These are phyloP conservation scores for Hypothenemus hampei DNA, from an alignment of 1,140 invertebrate genomes.

Conservation along the genomic window DNA sequence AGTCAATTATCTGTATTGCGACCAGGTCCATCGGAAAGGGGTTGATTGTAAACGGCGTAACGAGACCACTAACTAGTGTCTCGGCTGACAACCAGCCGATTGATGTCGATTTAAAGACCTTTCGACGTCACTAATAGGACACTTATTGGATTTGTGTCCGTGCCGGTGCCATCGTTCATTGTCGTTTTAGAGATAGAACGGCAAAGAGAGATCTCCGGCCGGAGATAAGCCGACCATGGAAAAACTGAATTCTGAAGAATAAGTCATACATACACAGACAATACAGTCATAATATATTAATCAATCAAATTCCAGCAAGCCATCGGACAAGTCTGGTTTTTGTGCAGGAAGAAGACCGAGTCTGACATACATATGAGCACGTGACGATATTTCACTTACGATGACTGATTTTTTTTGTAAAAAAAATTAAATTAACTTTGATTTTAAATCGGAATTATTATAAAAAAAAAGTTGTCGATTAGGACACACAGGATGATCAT, in stretches of 20 bases:
- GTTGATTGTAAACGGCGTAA: constrained; percentile 29
- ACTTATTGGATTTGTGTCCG: constrained; percentile 37
- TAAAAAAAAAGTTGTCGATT: too few relatives aligned
- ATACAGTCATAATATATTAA: constrained; percentile 10
- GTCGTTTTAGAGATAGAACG: constrained; percentile 18
- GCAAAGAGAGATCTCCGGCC: constrained; percentile 6
- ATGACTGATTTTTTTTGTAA: constrained; percentile 5
- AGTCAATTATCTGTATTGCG: too few relatives aligned
- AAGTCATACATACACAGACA: constrained; percentile 23
- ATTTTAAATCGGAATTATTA: too few relatives aligned
- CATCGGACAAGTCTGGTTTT: constrained; percentile 5
- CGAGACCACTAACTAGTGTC: constrained; percentile 28
- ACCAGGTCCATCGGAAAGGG: too few relatives aligned
- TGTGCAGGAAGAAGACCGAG: too few relatives aligned
- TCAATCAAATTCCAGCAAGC: constrained; percentile 23
- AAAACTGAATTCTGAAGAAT: constrained; percentile 17
- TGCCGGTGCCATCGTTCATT: constrained; percentile 35
- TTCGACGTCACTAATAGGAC: constrained; percentile 37
- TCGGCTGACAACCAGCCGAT: constrained; percentile 31
- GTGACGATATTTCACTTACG: constrained; percentile 24
- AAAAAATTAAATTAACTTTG: too few relatives aligned
- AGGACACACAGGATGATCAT: too few relatives aligned
- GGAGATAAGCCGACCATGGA: constrained; percentile 2
- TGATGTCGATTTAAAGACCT: constrained; percentile 33
- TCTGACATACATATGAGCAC: constrained; percentile 9